Evolutionary conservation across 1,140 invertebrate genomes (phyloP).

Genomic region (Melipona quadrifasciata): DNA sequence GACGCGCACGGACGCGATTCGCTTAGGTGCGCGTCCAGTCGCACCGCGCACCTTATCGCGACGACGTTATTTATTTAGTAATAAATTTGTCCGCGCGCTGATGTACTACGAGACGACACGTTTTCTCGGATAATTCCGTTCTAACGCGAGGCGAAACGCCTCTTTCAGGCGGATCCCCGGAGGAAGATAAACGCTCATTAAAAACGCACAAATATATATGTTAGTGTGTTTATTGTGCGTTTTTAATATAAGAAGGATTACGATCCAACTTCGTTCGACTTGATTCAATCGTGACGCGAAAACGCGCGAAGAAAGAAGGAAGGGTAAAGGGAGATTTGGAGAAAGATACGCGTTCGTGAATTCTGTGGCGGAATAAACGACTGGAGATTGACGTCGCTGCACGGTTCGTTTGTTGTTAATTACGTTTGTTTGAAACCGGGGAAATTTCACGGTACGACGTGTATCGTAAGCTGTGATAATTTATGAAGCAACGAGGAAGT

Average conservation of each 20-base stretch:
- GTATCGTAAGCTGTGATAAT: slow-evolving; percentile 35
- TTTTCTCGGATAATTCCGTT: slow-evolving; percentile 57
- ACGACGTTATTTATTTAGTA: slow-evolving; percentile 60
- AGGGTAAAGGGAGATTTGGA: not conserved
- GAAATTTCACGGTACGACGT: slow-evolving; percentile 29
- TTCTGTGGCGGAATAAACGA: slow-evolving; percentile 24
- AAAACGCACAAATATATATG: slow-evolving; percentile 26
- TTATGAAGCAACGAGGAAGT: slow-evolving; percentile 41
- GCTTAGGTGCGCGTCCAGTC: slow-evolving; percentile 5
- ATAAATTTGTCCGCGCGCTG: slow-evolving; percentile 61
- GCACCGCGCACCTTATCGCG: slow-evolving; percentile 24
- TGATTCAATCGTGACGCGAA: slow-evolving; percentile 35
- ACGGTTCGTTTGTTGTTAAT: slow-evolving; percentile 55
- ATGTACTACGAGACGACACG: slow-evolving; percentile 58
- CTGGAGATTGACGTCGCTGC: not conserved
- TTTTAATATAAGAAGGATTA: too few relatives aligned
- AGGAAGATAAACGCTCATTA: slow-evolving; percentile 53
- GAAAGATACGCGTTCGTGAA: slow-evolving; percentile 4
- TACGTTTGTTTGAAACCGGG: slow-evolving; percentile 38
- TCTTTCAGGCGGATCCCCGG: not conserved
- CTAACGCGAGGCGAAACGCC: slow-evolving; percentile 32
- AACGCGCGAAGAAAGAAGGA: not conserved
- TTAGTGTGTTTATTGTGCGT: too few relatives aligned
- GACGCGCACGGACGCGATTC: slow-evolving; percentile 10
- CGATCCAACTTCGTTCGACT: slow-evolving; percentile 27